Percentiles rank a stretch among this genome's conserved stretches.
Evolutionary conservation across 2,113 vertebrate species (phyloP).

Genomic region (Pedionomus torquatus): DNA sequence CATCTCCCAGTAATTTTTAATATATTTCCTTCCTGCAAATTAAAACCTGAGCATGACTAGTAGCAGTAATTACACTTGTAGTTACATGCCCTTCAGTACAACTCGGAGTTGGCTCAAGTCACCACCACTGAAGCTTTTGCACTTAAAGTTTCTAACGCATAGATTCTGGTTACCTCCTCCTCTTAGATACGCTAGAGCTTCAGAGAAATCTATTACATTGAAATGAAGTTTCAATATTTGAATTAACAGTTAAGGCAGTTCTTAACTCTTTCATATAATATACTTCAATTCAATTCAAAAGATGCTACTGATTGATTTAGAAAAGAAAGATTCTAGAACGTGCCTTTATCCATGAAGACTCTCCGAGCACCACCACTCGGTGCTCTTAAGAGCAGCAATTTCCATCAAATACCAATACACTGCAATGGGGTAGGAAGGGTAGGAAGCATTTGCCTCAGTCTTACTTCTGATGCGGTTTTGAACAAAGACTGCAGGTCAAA

Average conservation of each 20-base stretch:
- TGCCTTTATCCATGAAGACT: background rate
- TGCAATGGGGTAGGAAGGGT: background rate
- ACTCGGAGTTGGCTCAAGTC: background rate
- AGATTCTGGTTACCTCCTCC: background rate
- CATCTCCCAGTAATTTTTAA: background rate
- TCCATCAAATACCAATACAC: background rate
- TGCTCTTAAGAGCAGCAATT: background rate
- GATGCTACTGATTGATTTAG: background rate
- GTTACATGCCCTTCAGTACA: background rate
- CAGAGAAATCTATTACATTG: background rate
- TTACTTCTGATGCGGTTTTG: background rate
- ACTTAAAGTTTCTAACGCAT: background rate
- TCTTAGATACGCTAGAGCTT: background rate
- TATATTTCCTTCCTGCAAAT: background rate
- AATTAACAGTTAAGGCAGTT: background rate
- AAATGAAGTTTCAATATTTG: background rate
- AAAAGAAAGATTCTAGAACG: background rate
- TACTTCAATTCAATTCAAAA: background rate
- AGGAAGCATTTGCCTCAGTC: background rate
- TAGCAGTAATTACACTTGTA: background rate
- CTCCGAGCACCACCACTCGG: background rate
- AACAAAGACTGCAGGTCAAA: background rate
- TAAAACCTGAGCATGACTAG: background rate
- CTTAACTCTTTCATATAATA: background rate
- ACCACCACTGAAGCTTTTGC: background rate